These are phyloP conservation scores for Paratrypauchen microcephalus DNA, from an alignment of 2,797 vertebrate species.

Conservation along the genomic window DNA sequence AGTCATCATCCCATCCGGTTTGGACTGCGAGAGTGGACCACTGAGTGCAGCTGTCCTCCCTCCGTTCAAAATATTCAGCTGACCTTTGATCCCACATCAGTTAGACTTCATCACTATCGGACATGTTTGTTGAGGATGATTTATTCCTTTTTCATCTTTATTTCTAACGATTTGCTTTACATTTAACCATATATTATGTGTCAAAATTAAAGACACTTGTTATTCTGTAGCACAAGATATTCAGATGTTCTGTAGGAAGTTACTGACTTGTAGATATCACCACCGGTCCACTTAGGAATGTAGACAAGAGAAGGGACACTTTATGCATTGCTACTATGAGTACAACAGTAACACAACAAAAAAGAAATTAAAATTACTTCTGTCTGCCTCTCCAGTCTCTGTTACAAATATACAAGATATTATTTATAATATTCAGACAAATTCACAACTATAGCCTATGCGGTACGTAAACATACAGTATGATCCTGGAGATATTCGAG, in stretches of 20 bases:
- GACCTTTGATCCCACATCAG: constrained; percentile 53
- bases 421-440: background rate
- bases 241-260: no score
- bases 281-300: no score
- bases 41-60: constrained; percentile 57
- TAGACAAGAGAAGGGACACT: no score
- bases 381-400: background rate
- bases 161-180: constrained; percentile 1
- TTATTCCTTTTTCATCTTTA: constrained; percentile 37
- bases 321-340: background rate
- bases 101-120: constrained; percentile 32
- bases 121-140: constrained; percentile 20
- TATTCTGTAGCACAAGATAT: background rate
- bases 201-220: background rate
- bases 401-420: background rate
- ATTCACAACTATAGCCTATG: background rate
- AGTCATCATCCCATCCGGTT: constrained; percentile 34
- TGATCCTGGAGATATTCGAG: no score
- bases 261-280: no score
- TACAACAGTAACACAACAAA: background rate
- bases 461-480: background rate
- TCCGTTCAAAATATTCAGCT: constrained; percentile 50
- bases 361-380: background rate
- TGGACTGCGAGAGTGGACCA: no score
- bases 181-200: background rate